phyloP scores from a whole-genome alignment of 2,113 vertebrate genomes.

The Hystrix brachyura region DNA sequence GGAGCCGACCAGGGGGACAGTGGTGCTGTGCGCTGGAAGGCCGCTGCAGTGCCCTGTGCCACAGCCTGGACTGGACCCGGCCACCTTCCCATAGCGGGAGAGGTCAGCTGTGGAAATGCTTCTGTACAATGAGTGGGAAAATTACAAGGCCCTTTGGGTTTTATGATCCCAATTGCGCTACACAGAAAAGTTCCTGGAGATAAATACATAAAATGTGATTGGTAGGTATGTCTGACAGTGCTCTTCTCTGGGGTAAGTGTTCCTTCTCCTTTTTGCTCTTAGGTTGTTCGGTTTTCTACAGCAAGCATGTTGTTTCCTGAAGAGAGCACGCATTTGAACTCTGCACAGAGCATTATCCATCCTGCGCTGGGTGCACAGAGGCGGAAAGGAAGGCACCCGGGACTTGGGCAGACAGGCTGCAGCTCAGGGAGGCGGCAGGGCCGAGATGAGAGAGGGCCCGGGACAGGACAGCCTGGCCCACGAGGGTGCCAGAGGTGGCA shows the following conservation, averaged over 20 bases:
- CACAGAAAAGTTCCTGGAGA: neutral
- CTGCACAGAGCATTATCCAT: neutral
- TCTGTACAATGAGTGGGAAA: neutral
- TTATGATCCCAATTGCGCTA: conserved; percentile 24
- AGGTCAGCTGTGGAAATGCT: neutral
- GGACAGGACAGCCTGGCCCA: neutral
- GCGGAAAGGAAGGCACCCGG: neutral
- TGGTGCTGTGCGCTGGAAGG: neutral
- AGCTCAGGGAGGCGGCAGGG: neutral
- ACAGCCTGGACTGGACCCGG: neutral
- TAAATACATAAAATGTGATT: neutral
- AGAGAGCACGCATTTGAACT: neutral
- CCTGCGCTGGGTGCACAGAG: neutral
- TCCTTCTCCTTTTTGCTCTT: neutral
- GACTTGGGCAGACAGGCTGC: neutral
- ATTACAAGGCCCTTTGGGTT: neutral
- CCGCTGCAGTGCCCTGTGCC: neutral
- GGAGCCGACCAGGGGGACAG: too few species aligned
- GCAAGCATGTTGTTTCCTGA: conserved; percentile 2
- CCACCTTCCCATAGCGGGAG: neutral
- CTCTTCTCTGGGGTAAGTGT: neutral
- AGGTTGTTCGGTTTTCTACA: conserved; percentile 9
- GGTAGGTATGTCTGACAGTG: neutral
- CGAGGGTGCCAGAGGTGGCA: neutral
- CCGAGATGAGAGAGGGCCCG: neutral